A percentile compares a stretch with the other conserved stretches of the same genome.
phyloP scores from a whole-genome alignment of 2,113 vertebrate genomes.

The Bambusicola thoracicus region DNA sequence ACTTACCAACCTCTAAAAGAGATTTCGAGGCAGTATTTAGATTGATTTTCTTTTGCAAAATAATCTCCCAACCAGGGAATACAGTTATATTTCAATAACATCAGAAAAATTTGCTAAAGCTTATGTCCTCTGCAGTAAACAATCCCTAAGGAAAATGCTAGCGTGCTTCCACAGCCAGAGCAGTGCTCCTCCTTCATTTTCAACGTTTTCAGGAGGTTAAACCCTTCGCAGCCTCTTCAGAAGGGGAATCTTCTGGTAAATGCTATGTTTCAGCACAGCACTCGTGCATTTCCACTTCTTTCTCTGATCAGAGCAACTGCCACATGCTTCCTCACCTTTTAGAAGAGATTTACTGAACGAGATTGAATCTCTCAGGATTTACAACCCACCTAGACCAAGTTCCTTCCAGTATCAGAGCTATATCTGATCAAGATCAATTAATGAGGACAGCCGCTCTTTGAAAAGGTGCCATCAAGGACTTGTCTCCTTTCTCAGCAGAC shows the following conservation, averaged over 20 bases:
- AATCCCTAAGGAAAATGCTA: not conserved
- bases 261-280: not conserved
- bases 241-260: not conserved
- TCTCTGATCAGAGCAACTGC: not conserved
- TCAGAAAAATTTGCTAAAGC: not conserved
- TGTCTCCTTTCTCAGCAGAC: not conserved
- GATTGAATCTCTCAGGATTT: not conserved
- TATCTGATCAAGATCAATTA: not conserved
- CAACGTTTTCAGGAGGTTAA: not conserved
- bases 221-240: not conserved
- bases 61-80: not conserved
- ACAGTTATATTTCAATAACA: not conserved
- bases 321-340: not conserved
- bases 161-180: not conserved
- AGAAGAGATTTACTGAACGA: not conserved
- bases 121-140: not conserved
- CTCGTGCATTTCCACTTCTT: not conserved
- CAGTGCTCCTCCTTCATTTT: not conserved
- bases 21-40: not conserved
- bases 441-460: not conserved
- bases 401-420: not conserved
- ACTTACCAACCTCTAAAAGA: not conserved
- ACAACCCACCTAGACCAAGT: not conserved
- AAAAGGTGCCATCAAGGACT: not conserved
- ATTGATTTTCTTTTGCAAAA: slow-evolving; percentile 32